Evolutionary conservation across 2,888 invertebrate species (phyloP), one percentile per base, ranked within the genome.

Genomic region (Halictus quadricinctus): DNA sequence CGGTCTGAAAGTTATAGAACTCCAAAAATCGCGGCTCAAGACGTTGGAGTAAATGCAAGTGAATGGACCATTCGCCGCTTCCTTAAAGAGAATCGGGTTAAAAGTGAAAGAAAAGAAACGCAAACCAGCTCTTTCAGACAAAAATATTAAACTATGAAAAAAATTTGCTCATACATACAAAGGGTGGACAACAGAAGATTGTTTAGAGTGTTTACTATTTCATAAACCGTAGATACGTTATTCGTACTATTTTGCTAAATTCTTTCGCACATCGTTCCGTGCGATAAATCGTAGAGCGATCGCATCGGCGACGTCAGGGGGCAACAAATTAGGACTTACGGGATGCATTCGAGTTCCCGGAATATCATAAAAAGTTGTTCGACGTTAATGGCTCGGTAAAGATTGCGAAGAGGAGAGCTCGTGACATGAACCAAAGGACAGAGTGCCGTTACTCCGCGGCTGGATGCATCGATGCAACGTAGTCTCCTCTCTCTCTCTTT

Each of bases 351-450:
- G 43, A 48, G 64, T 66, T 66, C 18, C 29, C 41, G 58, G 60
- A 25, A 13, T 54, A 54, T 25, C 79, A 77, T 80, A 89, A 89
- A 89, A 89, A 89, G 84, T 88, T 81, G 88, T 81, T 81, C 74
- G 87, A 90, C 88, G 87, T 87, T 88, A 90, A 90, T 90, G 90
- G 88, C 69, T 87, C 72, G 88, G 86, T 76, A 83, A 88, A 88
- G 90, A 88, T 90, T 90, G 84, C 85, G 79, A 64, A 72, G 70
- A 80, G 86, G 69, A 69, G 79, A 69, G 79, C 80, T 78, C 64
- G 82, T 66, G 79, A 76, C 66, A 79, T 76, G 77, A 81, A 79
- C 80, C 74, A 76, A 87, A 87, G 85, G 86, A 88, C 83, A 79
- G 80, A 83, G 77, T 79, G 82, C 89, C 88, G 89, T 89, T 90